Conservation (phyloP, 2,888 invertebrate genomes). For the Cheilosia variabilis region DNA sequence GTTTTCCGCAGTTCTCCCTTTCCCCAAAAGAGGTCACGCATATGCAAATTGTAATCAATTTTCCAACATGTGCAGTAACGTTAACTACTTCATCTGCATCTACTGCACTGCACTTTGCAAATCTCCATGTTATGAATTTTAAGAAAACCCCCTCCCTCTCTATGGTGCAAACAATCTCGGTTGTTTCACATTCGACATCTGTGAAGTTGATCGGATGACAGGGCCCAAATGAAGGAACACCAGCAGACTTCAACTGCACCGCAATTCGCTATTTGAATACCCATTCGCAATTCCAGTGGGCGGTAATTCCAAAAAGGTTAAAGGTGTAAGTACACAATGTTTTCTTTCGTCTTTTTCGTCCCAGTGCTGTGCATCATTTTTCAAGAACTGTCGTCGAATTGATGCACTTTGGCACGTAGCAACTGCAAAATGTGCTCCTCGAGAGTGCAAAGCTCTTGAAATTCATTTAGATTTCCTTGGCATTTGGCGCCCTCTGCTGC, state of each 20-base stretch:
- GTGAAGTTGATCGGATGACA: neutral
- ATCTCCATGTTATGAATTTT: slow-evolving; percentile 24
- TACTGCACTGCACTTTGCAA: slow-evolving; percentile 14
- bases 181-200: slow-evolving; percentile 13
- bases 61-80: slow-evolving; percentile 1
- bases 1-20: neutral
- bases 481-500: slow-evolving; percentile 37
- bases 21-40: slow-evolving; percentile 15
- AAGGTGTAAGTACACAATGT: neutral
- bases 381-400: slow-evolving; percentile 16
- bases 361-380: slow-evolving; percentile 14
- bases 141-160: neutral
- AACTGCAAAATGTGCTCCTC: slow-evolving; percentile 69
- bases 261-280: slow-evolving; percentile 9
- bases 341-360: slow-evolving; percentile 16
- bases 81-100: neutral
- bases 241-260: neutral
- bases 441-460: slow-evolving; percentile 53
- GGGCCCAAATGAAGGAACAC: slow-evolving; percentile 10
- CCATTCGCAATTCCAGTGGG: neutral
- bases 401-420: slow-evolving; percentile 69
- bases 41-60: slow-evolving; percentile 34
- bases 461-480: slow-evolving; percentile 64
- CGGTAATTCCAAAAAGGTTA: neutral
- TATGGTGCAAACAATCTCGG: neutral